Percentiles rank a stretch among this genome's conserved stretches.
Conservation (phyloP, 2,113 vertebrate species). For the Aspidoscelis tigris region DNA sequence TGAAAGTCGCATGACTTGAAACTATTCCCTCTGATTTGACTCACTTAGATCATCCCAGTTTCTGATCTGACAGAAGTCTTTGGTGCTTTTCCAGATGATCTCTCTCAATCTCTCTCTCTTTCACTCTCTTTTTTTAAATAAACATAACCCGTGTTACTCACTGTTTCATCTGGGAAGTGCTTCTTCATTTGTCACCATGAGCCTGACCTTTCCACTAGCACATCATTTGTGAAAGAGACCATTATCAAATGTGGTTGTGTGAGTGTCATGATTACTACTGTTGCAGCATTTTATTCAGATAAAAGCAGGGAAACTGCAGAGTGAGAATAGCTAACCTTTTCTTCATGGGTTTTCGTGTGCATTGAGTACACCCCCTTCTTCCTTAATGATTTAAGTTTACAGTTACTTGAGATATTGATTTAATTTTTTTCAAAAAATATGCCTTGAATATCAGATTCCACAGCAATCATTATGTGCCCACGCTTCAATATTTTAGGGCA, state of each 20-base stretch:
- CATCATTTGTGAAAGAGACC: neutral
- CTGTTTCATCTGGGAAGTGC: neutral
- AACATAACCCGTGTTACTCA: slow-evolving; percentile 4
- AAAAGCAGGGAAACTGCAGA: neutral
- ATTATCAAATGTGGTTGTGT: neutral
- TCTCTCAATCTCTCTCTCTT: too few relatives aligned
- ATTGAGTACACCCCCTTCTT: too few relatives aligned
- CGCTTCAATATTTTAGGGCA: neutral
- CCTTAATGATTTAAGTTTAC: neutral
- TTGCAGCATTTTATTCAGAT: neutral
- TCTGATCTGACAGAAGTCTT: slow-evolving; percentile 51
- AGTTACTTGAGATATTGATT: neutral
- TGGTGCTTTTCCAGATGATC: neutral
- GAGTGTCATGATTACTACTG: neutral
- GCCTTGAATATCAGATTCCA: neutral
- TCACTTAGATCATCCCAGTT: slow-evolving; percentile 52
- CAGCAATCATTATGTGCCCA: neutral
- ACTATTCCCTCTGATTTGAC: slow-evolving; percentile 61
- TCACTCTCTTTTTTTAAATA: neutral
- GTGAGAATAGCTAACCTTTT: neutral
- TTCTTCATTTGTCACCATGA: neutral
- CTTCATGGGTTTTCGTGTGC: too few relatives aligned
- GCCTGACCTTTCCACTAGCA: neutral
- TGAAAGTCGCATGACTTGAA: slow-evolving; percentile 66
- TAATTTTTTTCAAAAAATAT: neutral